Evolutionary conservation across 2,888 invertebrate genomes (phyloP), one percentile per base, ranked within the genome.

Genomic region (Heliconius ethilla): DNA sequence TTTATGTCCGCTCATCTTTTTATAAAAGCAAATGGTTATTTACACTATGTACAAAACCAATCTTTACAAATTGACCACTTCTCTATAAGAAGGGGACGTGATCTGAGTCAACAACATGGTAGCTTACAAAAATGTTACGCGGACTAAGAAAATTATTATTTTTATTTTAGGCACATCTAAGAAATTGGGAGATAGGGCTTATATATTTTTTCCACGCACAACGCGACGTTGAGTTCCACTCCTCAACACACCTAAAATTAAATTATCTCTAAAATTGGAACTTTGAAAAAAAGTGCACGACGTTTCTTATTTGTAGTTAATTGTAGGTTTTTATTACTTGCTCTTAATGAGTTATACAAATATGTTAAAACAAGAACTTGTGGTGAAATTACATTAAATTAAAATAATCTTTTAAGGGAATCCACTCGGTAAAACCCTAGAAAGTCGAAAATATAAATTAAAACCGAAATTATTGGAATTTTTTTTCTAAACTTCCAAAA

Each of bases 61-160:
- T 69, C 69, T 69, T 69, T 25, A 69, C 40, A 40, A 45, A 69
- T 69, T 69, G 69, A 69, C 69, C 69, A 45, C 63, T 27, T 69
- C 69, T 69, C 69, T 40, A 45, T 69, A 69, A 67, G 40, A 6
- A 45, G 25, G 25, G 40, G 40, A 69, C 69, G 69, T 69, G 69
- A 69, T 69, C 69, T 69, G 69, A 45, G 40, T 45, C 13, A 25
- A 7, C 25, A 69, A 40, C 1, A 11, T 45, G 15, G 25, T 25
- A 40, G 15, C 40, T 25, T 40, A 69, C 15, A 40, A 69, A 37
- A 40, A 11, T 40, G 67, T 40, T 40, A 25, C n/a, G 22, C 2
- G 37, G 33, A 9, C 22, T 69, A 25, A 40, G 25, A 40, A 40
- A 25, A 69, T 45, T 40, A 9, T 67, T 25, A 11, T n/a, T 66